Evolutionary conservation across 2,888 invertebrate genomes (phyloP).

Genomic region (Chymomyza fuscimana): DNA sequence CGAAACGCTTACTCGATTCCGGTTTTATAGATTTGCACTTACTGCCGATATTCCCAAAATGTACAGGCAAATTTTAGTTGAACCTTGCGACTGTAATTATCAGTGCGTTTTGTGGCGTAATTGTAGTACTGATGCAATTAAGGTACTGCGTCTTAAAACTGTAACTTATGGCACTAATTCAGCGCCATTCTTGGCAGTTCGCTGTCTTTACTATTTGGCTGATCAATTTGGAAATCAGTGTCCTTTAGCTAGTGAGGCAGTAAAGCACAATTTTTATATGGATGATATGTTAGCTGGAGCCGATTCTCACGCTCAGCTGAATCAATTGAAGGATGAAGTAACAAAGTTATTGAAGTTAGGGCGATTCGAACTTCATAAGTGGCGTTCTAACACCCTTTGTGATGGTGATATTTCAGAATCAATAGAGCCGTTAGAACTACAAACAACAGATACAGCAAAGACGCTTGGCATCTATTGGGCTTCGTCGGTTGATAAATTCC

Average conservation of each 20-base stretch:
- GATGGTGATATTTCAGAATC: too few species aligned
- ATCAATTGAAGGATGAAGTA: too few species aligned
- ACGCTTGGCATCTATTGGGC: not conserved
- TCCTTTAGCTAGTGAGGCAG: not conserved
- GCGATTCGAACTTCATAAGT: too few species aligned
- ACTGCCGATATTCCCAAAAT: constrained; percentile 18
- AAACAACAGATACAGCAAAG: too few species aligned
- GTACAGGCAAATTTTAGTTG: constrained; percentile 19
- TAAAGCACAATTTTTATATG: not conserved
- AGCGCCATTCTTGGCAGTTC: constrained; percentile 1
- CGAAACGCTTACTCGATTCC: constrained; percentile 25
- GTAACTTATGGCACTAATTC: not conserved
- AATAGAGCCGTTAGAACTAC: too few species aligned
- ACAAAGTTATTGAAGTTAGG: too few species aligned
- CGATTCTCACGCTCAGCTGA: too few species aligned
- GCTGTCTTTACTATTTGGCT: not conserved
- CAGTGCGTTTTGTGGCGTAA: constrained; percentile 2
- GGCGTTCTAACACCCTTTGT: too few species aligned
- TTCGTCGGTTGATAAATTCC: not conserved
- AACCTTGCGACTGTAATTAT: not conserved
- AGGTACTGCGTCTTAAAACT: too few species aligned
- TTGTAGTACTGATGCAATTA: not conserved
- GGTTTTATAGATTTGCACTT: constrained; percentile 18
- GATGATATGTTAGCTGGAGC: too few species aligned
- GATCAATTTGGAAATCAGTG: not conserved